A percentile compares a stretch with the other conserved stretches of the same genome.
phyloP scores from a whole-genome alignment of 2,797 vertebrate species.

The Bradypus variegatus region DNA sequence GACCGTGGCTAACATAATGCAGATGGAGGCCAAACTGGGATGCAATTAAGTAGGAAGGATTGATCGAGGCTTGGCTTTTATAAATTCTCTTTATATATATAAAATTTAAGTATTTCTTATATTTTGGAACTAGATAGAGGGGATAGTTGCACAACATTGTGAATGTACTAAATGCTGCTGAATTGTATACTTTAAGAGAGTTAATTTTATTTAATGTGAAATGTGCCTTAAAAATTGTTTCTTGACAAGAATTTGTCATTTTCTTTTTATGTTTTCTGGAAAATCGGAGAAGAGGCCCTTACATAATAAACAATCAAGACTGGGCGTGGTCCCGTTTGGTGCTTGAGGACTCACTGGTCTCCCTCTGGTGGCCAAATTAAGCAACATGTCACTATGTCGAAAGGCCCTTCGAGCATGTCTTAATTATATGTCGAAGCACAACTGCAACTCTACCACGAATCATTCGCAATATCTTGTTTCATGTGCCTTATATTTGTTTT shows the following conservation, averaged over 20 bases:
- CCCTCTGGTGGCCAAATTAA: constrained; percentile 63
- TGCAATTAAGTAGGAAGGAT: neutral
- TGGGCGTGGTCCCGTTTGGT: constrained; percentile 48
- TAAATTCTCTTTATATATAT: neutral
- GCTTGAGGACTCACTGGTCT: constrained; percentile 59
- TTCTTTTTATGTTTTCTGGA: constrained; percentile 11
- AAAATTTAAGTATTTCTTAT: neutral
- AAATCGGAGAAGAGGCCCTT: constrained; percentile 9
- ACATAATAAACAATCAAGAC: constrained; percentile 32
- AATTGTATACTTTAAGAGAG: neutral
- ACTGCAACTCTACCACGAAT: neutral
- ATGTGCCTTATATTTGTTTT: neutral
- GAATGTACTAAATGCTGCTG: neutral
- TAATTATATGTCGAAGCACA: neutral
- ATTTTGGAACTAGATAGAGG: neutral
- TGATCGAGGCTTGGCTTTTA: neutral
- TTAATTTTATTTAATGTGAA: neutral
- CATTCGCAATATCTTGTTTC: neutral
- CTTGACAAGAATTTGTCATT: constrained; percentile 5
- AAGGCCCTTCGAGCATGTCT: constrained; percentile 19
- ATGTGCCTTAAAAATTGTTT: neutral
- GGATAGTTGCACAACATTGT: neutral
- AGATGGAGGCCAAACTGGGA: neutral
- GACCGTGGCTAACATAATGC: neutral
- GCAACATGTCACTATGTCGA: neutral